Evolutionary conservation across 2,888 invertebrate species (phyloP), one percentile per base, ranked within the genome.

Genomic region (Timandra comae): DNA sequence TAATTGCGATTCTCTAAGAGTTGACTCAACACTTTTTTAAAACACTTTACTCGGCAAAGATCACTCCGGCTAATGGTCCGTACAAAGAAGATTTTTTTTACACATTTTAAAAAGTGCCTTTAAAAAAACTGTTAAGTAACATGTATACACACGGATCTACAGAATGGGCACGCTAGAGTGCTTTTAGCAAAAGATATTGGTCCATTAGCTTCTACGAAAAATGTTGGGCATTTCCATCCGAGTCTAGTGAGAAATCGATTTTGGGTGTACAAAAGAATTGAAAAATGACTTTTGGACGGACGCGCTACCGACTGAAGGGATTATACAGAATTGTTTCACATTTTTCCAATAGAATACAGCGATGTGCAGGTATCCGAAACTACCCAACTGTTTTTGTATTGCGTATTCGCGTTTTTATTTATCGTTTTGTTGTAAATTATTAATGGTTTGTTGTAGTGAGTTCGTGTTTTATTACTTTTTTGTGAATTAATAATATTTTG

Each of bases 241-340:
- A 24, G 23, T 19, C 6, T 31, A 30, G 29, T 20, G 41, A 33
- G 37, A 31, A 41, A 52, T 56, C 56, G 53, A 53, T 63, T 63
- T 52, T 35, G 35, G 31, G 31, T 29, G 28, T 34, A 43, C 43
- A 46, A 48, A 51, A 51, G 48, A 41, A 48, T 35, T 38, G 33
- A 43, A 44, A 46, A 48, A 42, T 41, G 39, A 44, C 39, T 48
- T 46, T 46, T 42, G 30, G 38, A 43, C 40, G 37, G 44, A 46
- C 33, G 39, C 37, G 11, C 35, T 34, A 16, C 36, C 24, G 32
- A 39, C 36, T 46, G 41, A 34, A 36, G 27, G 34, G 42, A 44
- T 49, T 48, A 44, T 30, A 41, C 27, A 2, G 39, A 44, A 44
- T 44, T 43, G 43, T 44, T 49, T 41, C 35, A 35, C 29, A 35